Evolutionary conservation across 2,888 invertebrate species (phyloP), one percentile per base, ranked within the genome.

Genomic region (Galerucella nymphaeae): DNA sequence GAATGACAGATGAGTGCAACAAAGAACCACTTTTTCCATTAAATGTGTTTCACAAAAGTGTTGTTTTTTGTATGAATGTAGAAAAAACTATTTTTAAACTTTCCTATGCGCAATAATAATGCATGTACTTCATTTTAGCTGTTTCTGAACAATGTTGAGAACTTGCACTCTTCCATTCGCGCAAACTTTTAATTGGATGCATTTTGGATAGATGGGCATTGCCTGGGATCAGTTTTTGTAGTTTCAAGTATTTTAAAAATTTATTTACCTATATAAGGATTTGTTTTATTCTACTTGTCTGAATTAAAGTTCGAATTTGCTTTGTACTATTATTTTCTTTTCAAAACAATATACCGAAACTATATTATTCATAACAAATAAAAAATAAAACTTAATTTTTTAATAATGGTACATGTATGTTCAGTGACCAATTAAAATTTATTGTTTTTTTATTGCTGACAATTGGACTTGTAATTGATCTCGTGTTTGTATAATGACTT

Each of bases 171-270:
- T 57, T 62, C 53, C 62, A 62, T 69, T 62, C 62, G 41, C 20
- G 13, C 30, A 45, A 70, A 70, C 63, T 70, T 70, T 70, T 70
- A 70, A 63, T 70, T 57, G 55, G 57, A 63, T 57, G 70, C 55
- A 57, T 16, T 61, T 18, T n/a, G n/a, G 61, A 61, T 61, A 16
- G 13, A 9, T 61, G 16, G 16, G 41, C n/a, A 61, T 13, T 41
- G 41, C 18, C 42, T 1, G 11, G 61, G 41, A 62, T 41, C 41
- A 42, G 30, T 61, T 61, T 38, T n/a, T 61, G 41, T 61, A 61
- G 14, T 61, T 59, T 59, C 6, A 38, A 61, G 41, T 13, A 14
- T 61, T 61, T 61, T 38, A n/a, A 4, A 11, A 61, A 20, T n/a
- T 14, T 50, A 48, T 48, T 48, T n/a, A n/a, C n/a, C n/a, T n/a